Evolutionary conservation across 2,888 invertebrate species (phyloP).

Genomic region (Lepas anatifera): DNA sequence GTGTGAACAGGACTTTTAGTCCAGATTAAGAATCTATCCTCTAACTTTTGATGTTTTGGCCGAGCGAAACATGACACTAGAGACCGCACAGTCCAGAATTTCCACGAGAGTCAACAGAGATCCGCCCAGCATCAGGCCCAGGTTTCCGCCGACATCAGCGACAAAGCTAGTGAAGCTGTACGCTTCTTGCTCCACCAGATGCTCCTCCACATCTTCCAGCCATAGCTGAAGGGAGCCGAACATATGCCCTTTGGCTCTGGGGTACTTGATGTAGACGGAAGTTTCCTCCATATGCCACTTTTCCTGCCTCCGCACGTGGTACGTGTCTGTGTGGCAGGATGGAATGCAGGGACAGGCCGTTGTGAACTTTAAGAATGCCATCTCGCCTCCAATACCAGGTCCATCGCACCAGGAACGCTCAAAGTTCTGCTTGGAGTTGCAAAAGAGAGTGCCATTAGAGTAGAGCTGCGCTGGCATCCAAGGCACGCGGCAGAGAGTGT

Average conservation of each 20-base stretch:
- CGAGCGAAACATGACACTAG: background rate
- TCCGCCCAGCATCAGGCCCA: background rate
- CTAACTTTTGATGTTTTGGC: too few species aligned
- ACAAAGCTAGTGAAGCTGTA: background rate
- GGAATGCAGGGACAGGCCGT: background rate
- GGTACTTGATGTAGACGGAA: background rate
- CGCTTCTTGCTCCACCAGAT: background rate
- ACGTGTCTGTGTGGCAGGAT: background rate
- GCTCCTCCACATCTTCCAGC: background rate
- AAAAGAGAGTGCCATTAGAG: background rate
- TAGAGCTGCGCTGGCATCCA: background rate
- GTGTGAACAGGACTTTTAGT: too few species aligned
- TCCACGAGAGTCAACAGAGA: background rate
- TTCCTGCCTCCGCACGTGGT: background rate
- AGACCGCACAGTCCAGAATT: background rate
- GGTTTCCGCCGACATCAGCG: background rate
- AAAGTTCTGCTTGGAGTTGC: background rate
- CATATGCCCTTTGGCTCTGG: background rate
- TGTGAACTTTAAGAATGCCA: background rate
- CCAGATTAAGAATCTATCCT: too few species aligned
- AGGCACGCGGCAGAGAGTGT: background rate
- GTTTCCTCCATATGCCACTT: conserved; percentile 3
- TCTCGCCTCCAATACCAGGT: background rate
- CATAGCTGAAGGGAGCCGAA: background rate
- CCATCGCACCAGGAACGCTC: background rate